phyloP scores from a whole-genome alignment of 2,888 invertebrate species.

The Catonia carolina region DNA sequence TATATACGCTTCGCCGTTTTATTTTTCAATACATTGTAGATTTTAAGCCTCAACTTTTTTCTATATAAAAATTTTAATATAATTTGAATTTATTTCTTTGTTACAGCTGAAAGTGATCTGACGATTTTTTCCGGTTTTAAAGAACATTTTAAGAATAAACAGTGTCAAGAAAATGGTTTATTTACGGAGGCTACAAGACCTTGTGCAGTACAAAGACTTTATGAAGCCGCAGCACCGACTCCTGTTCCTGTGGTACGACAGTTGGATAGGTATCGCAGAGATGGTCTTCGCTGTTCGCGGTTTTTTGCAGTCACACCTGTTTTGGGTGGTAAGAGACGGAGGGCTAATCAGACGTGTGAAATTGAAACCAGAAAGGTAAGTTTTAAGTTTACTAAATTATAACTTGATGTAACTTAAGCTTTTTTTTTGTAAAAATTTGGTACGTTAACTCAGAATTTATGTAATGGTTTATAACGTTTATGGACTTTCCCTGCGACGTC shows the following conservation, averaged over 20 bases:
- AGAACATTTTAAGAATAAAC: slow-evolving; percentile 66
- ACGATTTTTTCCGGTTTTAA: slow-evolving; percentile 75
- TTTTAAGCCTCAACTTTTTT: too few species aligned
- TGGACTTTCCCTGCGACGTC: too few species aligned
- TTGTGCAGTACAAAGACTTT: slow-evolving; percentile 64
- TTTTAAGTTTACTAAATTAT: too few species aligned
- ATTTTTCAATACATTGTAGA: too few species aligned
- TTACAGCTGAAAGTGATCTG: slow-evolving; percentile 88
- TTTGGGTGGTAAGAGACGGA: slow-evolving; percentile 62
- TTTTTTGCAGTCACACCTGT: slow-evolving; percentile 77
- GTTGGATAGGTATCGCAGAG: slow-evolving; percentile 56
- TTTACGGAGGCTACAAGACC: slow-evolving; percentile 72
- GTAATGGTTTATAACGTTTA: too few species aligned
- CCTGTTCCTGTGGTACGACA: slow-evolving; percentile 55
- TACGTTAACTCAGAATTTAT: too few species aligned
- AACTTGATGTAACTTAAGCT: too few species aligned
- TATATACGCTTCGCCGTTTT: too few species aligned
- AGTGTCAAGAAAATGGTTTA: slow-evolving; percentile 61
- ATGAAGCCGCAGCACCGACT: slow-evolving; percentile 65
- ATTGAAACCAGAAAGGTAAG: slow-evolving; percentile 85
- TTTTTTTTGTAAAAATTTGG: too few species aligned
- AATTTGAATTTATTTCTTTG: too few species aligned
- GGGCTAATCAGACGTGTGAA: slow-evolving; percentile 60
- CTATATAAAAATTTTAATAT: too few species aligned
- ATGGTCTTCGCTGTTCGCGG: slow-evolving; percentile 55